Evolutionary conservation across 2,113 vertebrate genomes (phyloP).

Genomic region (Rhombomys opimus): DNA sequence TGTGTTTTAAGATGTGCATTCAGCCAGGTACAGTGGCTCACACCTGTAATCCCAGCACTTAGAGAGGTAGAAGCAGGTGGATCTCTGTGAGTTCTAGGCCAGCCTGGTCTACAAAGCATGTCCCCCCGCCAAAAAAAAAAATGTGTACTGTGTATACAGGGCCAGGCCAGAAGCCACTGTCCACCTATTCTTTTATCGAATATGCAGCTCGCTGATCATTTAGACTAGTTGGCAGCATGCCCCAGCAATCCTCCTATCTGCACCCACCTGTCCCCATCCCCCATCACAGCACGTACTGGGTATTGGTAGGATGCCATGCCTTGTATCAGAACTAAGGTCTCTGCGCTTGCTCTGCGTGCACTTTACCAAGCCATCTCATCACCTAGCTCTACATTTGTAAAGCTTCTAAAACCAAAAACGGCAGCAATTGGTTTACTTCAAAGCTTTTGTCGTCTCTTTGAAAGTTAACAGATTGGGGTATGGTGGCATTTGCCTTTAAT

Average conservation of each 20-base stretch:
- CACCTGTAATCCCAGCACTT: too few relatives aligned
- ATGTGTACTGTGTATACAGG: not conserved
- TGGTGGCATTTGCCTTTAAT: not conserved
- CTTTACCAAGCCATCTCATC: not conserved
- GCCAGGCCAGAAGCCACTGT: not conserved
- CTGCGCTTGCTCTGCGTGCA: too few relatives aligned
- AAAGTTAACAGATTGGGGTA: not conserved
- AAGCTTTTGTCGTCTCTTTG: not conserved
- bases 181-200: not conserved
- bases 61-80: too few relatives aligned
- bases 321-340: not conserved
- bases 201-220: not conserved
- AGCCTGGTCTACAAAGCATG: too few relatives aligned
- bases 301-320: not conserved
- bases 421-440: not conserved
- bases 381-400: not conserved
- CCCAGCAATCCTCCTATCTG: not conserved
- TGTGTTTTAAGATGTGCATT: not conserved
- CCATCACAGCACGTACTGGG: too few relatives aligned
- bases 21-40: too few relatives aligned
- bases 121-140: too few relatives aligned
- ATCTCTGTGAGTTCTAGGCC: too few relatives aligned
- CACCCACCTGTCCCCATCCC: not conserved
- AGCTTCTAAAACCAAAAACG: not conserved
- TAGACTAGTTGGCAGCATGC: not conserved